A percentile compares a stretch with the other conserved stretches of the same genome.
These are phyloP conservation scores for Suricata suricatta DNA, from an alignment of 2,113 vertebrate genomes.

Conservation along the genomic window DNA sequence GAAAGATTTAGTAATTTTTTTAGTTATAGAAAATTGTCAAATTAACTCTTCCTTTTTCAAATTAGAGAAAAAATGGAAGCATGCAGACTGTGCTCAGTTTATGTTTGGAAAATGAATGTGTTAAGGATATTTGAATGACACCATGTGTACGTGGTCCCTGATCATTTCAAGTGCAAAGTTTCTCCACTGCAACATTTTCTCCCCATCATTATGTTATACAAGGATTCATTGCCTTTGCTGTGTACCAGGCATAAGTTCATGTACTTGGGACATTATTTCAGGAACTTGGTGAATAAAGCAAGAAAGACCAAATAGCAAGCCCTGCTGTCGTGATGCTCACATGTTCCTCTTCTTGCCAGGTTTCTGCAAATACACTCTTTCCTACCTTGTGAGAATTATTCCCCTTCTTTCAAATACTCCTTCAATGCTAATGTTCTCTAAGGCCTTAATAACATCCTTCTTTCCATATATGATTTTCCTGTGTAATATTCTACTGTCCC, in stretches of 20 bases:
- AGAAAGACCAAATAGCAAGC: not conserved
- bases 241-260: not conserved
- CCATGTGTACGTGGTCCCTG: not conserved
- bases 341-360: not conserved
- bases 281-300: not conserved
- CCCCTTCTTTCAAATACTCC: not conserved
- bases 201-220: not conserved
- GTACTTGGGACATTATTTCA: not conserved
- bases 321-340: not conserved
- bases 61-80: not conserved
- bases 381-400: not conserved
- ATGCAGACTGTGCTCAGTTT: not conserved
- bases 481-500: not conserved
- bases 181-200: not conserved
- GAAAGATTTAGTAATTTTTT: constrained; percentile 19
- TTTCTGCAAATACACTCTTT: constrained; percentile 7
- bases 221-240: not conserved
- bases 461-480: not conserved
- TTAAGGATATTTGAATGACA: not conserved
- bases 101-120: not conserved
- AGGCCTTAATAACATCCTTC: not conserved
- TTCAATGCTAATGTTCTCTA: not conserved
- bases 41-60: not conserved
- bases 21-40: not conserved
- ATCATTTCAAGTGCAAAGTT: not conserved